Evolutionary conservation across 2,797 vertebrate genomes (phyloP).

Genomic region (Phyllotis vaccarum): DNA sequence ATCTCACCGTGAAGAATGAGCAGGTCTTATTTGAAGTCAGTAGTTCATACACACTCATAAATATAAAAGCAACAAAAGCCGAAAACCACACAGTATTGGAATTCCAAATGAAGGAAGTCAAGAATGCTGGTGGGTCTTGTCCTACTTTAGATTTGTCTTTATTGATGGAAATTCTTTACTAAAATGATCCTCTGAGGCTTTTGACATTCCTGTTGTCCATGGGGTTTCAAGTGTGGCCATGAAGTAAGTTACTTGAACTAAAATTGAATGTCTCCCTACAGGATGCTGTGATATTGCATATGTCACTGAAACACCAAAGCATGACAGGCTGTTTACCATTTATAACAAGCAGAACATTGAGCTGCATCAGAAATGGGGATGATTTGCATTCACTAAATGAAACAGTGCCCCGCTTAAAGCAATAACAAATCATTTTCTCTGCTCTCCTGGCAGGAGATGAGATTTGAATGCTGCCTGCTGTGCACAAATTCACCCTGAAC

Average conservation of each 20-base stretch:
- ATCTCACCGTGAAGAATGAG: conserved; percentile 16
- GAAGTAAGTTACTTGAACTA: conserved; percentile 69
- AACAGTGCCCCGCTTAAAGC: conserved; percentile 66
- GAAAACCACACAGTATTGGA: conserved; percentile 54
- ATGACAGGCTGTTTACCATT: conserved; percentile 62
- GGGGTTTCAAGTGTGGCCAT: conserved; percentile 45
- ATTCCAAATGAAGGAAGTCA: conserved; percentile 52
- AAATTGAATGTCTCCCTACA: conserved; percentile 56
- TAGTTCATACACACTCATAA: conserved; percentile 26
- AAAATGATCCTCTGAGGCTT: conserved; percentile 53
- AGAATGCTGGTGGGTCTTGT: not conserved
- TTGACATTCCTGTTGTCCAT: conserved; percentile 24
- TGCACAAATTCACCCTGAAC: conserved; percentile 46
- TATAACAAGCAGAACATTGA: conserved; percentile 63
- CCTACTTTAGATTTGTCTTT: conserved; percentile 38
- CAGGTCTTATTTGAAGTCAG: conserved; percentile 53
- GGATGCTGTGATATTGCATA: not conserved
- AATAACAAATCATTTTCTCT: conserved; percentile 73
- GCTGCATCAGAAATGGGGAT: conserved; percentile 50
- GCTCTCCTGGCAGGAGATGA: conserved; percentile 58
- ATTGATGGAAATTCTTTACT: conserved; percentile 52
- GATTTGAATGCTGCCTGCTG: conserved; percentile 65
- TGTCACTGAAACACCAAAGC: conserved; percentile 60
- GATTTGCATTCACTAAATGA: conserved; percentile 65
- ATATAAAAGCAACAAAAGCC: conserved; percentile 29